Conservation (phyloP, 2,113 vertebrate species). For the Antigone vipio region DNA sequence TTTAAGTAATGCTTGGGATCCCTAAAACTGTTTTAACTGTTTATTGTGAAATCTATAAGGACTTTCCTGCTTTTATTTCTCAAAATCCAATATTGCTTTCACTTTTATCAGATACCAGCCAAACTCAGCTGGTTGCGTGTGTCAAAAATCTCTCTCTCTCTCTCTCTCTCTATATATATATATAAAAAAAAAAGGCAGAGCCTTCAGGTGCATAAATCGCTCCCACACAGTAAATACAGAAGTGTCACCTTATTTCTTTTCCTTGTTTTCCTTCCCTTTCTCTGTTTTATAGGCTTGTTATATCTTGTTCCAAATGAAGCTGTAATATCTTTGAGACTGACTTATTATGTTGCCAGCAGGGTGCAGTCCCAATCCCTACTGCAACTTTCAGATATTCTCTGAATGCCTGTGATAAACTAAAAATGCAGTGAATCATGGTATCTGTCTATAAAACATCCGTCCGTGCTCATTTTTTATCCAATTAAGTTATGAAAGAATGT, state of each 20-base stretch:
- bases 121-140: not conserved
- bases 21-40: not conserved
- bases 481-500: not conserved
- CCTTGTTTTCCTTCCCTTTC: not conserved
- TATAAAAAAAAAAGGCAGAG: not conserved
- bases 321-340: not conserved
- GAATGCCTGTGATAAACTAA: not conserved
- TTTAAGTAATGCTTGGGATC: not conserved
- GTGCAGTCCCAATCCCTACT: not conserved
- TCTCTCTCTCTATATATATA: not conserved
- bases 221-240: not conserved
- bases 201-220: not conserved
- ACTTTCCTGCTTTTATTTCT: not conserved
- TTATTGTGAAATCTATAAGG: not conserved
- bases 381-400: not conserved
- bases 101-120: not conserved
- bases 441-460: not conserved
- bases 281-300: not conserved
- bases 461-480: not conserved
- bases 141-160: not conserved
- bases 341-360: not conserved
- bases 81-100: not conserved
- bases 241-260: not conserved
- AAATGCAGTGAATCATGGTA: not conserved
- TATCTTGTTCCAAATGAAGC: constrained; percentile 1